Evolutionary conservation across 1,140 invertebrate species (phyloP).

Genomic region (Acromyrmex echinatior): DNA sequence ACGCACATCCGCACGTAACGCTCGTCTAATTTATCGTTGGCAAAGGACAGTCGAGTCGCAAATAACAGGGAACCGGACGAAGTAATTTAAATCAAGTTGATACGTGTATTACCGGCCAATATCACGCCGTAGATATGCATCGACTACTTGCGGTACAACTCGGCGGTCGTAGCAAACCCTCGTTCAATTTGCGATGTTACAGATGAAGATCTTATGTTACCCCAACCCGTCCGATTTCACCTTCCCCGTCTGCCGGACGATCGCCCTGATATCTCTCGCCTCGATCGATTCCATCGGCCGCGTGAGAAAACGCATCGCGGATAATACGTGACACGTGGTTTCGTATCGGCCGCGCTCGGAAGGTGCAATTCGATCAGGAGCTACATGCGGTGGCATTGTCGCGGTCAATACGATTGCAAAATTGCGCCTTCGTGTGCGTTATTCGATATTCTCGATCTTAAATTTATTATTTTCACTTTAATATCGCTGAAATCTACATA

Average conservation of each 20-base stretch:
- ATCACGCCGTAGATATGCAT: constrained; percentile 77
- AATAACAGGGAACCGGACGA: constrained; percentile 63
- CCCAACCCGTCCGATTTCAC: constrained; percentile 47
- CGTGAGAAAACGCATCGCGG: constrained; percentile 77
- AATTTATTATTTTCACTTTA: constrained; percentile 17
- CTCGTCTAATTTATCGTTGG: constrained; percentile 46
- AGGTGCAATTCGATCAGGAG: constrained; percentile 70
- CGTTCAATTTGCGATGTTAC: constrained; percentile 84
- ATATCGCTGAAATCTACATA: background rate
- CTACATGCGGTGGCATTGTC: constrained; percentile 70
- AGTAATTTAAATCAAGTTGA: constrained; percentile 76
- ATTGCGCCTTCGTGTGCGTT: constrained; percentile 28
- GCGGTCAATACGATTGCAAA: constrained; percentile 56
- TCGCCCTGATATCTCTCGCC: constrained; percentile 62
- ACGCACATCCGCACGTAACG: constrained; percentile 25
- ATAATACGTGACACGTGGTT: constrained; percentile 76
- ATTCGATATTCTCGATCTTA: constrained; percentile 29
- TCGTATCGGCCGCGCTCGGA: constrained; percentile 62
- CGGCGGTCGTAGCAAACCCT: constrained; percentile 82
- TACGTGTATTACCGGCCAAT: constrained; percentile 72
- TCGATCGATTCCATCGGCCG: constrained; percentile 63
- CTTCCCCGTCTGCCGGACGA: constrained; percentile 60
- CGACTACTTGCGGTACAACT: constrained; percentile 83
- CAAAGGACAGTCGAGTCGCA: constrained; percentile 51
- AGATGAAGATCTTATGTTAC: constrained; percentile 79